Evolutionary conservation across 2,113 vertebrate genomes (phyloP).

Genomic region (Taurulus bubalis): DNA sequence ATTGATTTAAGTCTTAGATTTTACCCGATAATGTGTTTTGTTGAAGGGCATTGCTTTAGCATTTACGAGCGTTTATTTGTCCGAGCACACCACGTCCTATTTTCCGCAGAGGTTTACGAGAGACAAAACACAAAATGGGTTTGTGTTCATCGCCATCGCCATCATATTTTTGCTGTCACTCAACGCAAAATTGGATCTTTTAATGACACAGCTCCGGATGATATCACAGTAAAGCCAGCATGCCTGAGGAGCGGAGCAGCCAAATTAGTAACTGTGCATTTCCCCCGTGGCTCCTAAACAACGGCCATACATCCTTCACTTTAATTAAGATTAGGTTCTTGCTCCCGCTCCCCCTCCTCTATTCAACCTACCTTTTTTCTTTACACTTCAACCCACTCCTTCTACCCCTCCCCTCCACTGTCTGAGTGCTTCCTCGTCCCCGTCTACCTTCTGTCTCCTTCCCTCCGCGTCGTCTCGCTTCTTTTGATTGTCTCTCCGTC

Average conservation of each 20-base stretch:
- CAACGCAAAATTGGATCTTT: slow-evolving; percentile 69
- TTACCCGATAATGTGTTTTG: slow-evolving; percentile 14
- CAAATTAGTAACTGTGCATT: slow-evolving; percentile 75
- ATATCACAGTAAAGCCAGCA: slow-evolving; percentile 71
- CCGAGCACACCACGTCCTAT: slow-evolving; percentile 13
- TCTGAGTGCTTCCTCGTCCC: slow-evolving; percentile 10
- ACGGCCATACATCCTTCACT: slow-evolving; percentile 71
- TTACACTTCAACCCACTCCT: slow-evolving; percentile 35
- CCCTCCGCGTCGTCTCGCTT: slow-evolving; percentile 21
- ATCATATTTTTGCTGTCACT: slow-evolving; percentile 65
- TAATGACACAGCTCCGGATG: slow-evolving; percentile 68
- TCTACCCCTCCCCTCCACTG: slow-evolving; percentile 3
- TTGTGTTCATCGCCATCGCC: slow-evolving; percentile 46
- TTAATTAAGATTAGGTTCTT: slow-evolving; percentile 74
- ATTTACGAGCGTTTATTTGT: slow-evolving; percentile 11
- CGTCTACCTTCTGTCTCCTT: not conserved
- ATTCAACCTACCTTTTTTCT: slow-evolving; percentile 31
- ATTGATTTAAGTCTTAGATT: slow-evolving; percentile 11
- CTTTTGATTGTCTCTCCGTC: slow-evolving; percentile 60
- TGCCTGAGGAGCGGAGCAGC: slow-evolving; percentile 71
- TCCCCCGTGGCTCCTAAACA: slow-evolving; percentile 71
- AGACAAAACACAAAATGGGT: slow-evolving; percentile 36
- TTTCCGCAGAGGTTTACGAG: slow-evolving; percentile 25
- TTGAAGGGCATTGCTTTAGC: slow-evolving; percentile 8
- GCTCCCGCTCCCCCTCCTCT: slow-evolving; percentile 43